phyloP scores from a whole-genome alignment of 1,140 invertebrate genomes.

The Phenacoccus solenopsis region DNA sequence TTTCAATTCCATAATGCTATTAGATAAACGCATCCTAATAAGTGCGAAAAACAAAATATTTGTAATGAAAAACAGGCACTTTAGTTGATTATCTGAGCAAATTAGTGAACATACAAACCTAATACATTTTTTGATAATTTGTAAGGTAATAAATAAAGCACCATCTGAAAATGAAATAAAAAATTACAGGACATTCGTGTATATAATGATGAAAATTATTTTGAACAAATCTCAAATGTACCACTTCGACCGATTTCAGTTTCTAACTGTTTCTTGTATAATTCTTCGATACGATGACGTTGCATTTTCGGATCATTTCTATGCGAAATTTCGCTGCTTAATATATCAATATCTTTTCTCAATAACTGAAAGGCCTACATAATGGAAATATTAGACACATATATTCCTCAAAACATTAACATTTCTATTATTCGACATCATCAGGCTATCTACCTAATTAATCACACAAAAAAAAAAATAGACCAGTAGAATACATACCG shows the following conservation, averaged over 20 bases:
- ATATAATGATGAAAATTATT: neutral
- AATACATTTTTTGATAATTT: neutral
- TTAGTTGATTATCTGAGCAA: neutral
- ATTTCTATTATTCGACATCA: no score
- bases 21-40: neutral
- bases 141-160: neutral
- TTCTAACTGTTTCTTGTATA: neutral
- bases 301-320: neutral
- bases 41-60: neutral
- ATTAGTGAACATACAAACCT: neutral
- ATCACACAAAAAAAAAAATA: no score
- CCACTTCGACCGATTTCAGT: neutral
- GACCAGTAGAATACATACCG: neutral
- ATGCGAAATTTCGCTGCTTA: neutral
- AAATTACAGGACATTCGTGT: neutral
- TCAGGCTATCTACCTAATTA: no score
- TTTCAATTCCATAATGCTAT: neutral
- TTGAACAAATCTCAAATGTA: neutral
- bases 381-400: neutral
- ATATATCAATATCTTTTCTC: neutral
- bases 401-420: no score
- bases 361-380: neutral
- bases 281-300: neutral
- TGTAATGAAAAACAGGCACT: neutral
- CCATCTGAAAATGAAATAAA: neutral